Base-by-base conservation (phyloP, 2,888 invertebrate genomes). In the Siphonodentalium dalli region DNA sequence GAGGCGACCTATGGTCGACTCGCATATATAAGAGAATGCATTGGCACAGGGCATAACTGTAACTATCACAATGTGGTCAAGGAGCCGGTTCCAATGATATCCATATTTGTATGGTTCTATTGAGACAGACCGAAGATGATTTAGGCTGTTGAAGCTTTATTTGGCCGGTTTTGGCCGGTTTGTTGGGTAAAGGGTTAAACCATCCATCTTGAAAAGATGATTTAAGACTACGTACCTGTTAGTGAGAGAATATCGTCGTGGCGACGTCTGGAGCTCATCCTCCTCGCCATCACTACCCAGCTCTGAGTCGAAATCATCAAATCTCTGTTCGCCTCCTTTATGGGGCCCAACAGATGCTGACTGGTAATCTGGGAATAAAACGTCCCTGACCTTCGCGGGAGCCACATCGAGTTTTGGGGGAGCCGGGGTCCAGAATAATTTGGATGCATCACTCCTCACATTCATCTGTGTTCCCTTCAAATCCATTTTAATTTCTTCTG, bases 401-500 rank as follows among this genome's bases (percentile, higher is more conserved):
- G 71, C 60, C 8, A 78, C 71, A 50, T 77, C 74, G 47, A 79
- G 69, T 61, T 79, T 79, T 15, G 80, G 77, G 13, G 80, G 80
- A 9, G 80, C 78, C 8, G 78, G 78, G n/a, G 68, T 69, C 80
- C 80, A 80, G 68, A 76, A 79, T 1, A 78, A 58, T 24, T 73
- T 67, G 0, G 78, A 77, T 42, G 76, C 77, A 54, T 78, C 74
- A 38, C 62, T 51, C 24, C 57, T 55, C 8, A 72, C 50, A 2
- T 56, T 46, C 29, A 74, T 53, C 43, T 60, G 58, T 35, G 57
- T 54, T 3, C 79, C 79, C 26, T 68, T 62, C 8, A 75, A 43
- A n/a, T 26, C 42, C 24, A 73, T 38, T n/a, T n/a, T n/a, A n/a
- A n/a, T n/a, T n/a, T n/a, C n/a, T n/a, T n/a, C n/a, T n/a, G n/a